Percentiles rank a stretch among this genome's conserved stretches.
Conservation (phyloP, 2,113 vertebrate genomes). For the Pelecanoides urinatrix region DNA sequence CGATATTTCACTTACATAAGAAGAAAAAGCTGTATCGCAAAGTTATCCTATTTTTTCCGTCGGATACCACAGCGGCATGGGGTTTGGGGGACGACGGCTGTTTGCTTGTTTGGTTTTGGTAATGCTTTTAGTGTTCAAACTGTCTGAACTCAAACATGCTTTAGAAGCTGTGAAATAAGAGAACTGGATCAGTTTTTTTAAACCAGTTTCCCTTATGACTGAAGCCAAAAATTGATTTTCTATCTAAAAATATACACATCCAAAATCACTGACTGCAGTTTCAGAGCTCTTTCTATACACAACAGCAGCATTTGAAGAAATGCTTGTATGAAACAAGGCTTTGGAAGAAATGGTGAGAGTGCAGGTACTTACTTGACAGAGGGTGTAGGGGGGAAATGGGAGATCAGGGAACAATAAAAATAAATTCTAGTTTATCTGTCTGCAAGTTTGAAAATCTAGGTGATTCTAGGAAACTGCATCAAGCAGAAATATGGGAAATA, state of each 20-base stretch:
- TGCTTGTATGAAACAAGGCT: neutral
- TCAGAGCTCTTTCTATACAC: neutral
- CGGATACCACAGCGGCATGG: neutral
- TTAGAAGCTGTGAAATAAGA: neutral
- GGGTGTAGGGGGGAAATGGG: neutral
- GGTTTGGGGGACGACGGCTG: rapidly evolving
- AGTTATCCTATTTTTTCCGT: neutral
- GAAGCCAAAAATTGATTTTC: neutral
- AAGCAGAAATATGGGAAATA: neutral
- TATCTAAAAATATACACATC: neutral
- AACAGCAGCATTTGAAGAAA: neutral
- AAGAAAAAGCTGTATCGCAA: neutral
- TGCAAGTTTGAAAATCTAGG: neutral
- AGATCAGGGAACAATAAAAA: neutral
- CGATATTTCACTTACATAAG: neutral
- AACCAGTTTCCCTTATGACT: neutral
- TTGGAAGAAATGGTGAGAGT: neutral
- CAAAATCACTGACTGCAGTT: neutral
- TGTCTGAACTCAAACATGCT: neutral
- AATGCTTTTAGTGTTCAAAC: neutral
- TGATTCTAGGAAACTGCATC: neutral
- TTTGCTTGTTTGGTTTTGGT: neutral
- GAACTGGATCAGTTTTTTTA: neutral
- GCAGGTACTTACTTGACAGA: neutral
- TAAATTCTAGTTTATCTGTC: neutral